These are phyloP conservation scores for Pristionchus maxplancki DNA, from an alignment of 2,888 invertebrate genomes.

Conservation along the genomic window DNA sequence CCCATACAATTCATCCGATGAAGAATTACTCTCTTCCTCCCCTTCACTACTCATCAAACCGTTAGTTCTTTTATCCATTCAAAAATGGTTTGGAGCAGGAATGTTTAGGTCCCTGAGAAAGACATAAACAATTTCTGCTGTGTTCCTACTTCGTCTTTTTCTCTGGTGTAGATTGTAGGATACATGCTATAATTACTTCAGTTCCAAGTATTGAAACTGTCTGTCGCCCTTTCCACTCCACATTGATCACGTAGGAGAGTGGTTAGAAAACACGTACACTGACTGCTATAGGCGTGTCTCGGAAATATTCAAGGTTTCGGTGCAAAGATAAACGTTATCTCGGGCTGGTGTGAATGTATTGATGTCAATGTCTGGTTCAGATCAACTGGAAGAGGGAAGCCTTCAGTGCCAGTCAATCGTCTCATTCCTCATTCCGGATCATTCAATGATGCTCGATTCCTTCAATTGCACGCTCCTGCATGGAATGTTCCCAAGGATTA, in stretches of 20 bases:
- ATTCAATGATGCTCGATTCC: slow-evolving; percentile 53
- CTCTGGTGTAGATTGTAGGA: not conserved
- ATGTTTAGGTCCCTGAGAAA: not conserved
- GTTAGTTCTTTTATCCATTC: not conserved
- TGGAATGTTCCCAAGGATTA: slow-evolving; percentile 39
- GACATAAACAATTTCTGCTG: not conserved
- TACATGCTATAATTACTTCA: not conserved
- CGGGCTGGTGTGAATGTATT: too few relatives aligned
- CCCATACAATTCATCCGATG: slow-evolving; percentile 49
- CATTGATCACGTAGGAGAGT: not conserved
- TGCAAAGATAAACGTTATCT: too few relatives aligned
- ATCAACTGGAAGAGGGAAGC: not conserved
- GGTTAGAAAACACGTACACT: not conserved
- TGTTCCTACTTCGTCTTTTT: not conserved
- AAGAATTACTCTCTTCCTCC: slow-evolving; percentile 36
- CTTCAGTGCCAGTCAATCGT: not conserved
- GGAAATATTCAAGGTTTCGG: too few relatives aligned
- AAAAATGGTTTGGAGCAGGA: not conserved
- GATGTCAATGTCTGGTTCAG: too few relatives aligned
- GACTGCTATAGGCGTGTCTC: too few relatives aligned
- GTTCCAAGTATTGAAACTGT: not conserved
- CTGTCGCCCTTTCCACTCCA: not conserved
- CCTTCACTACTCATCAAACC: slow-evolving; percentile 43
- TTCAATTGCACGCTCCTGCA: slow-evolving; percentile 42
- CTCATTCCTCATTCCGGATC: slow-evolving; percentile 49